phyloP scores from a whole-genome alignment of 2,113 vertebrate species.

The Piaya cayana region DNA sequence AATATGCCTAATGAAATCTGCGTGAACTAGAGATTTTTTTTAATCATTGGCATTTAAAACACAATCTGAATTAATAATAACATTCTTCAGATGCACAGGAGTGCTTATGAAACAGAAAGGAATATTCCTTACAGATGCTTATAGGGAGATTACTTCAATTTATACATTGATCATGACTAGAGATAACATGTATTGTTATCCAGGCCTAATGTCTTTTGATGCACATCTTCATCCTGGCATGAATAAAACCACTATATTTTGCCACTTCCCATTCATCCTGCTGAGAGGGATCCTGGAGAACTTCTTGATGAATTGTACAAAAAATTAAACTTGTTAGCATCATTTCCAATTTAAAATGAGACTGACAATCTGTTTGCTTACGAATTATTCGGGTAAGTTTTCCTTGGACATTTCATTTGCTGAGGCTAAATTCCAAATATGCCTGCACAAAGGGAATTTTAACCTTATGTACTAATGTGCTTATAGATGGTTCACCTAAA shows the following conservation, averaged over 20 bases:
- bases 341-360: not conserved
- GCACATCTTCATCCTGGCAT: not conserved
- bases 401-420: not conserved
- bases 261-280: not conserved
- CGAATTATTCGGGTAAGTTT: not conserved
- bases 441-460: not conserved
- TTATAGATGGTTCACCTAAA: not conserved
- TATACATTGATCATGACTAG: not conserved
- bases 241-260: not conserved
- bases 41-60: not conserved
- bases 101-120: not conserved
- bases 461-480: not conserved
- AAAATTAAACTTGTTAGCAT: not conserved
- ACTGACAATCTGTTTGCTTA: not conserved
- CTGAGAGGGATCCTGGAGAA: not conserved
- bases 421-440: not conserved
- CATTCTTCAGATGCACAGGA: not conserved
- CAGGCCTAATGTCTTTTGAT: not conserved
- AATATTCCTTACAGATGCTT: not conserved
- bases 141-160: not conserved
- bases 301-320: not conserved
- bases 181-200: not conserved
- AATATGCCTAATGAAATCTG: not conserved
- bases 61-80: not conserved
- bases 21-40: not conserved